phyloP scores from a whole-genome alignment of 2,797 vertebrate genomes.

The Kryptopterus vitreolus region DNA sequence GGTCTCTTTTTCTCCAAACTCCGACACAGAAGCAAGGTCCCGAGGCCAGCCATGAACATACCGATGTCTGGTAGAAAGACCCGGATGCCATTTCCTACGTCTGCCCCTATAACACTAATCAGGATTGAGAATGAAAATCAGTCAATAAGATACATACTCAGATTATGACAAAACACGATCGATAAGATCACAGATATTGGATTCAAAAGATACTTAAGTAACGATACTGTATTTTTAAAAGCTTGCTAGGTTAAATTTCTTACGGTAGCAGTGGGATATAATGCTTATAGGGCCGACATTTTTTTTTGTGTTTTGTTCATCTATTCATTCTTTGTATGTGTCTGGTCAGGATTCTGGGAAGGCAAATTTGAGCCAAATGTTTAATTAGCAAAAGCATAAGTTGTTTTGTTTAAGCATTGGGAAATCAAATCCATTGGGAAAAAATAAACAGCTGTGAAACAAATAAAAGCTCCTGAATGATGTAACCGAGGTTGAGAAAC shows the following conservation, averaged over 20 bases:
- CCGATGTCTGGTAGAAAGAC: slow-evolving; percentile 95
- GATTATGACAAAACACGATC: no score
- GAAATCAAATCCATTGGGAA: no score
- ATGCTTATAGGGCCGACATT: not conserved
- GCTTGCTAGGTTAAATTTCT: not conserved
- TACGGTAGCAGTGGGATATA: not conserved
- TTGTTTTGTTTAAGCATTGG: not conserved
- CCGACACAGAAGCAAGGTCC: slow-evolving; percentile 92
- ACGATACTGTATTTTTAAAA: not conserved
- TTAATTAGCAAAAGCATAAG: no score
- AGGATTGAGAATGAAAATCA: not conserved
- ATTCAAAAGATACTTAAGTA: not conserved
- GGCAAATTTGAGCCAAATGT: not conserved
- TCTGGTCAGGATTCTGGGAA: not conserved
- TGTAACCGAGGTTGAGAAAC: no score
- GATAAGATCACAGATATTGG: no score
- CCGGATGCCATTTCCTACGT: slow-evolving; percentile 92
- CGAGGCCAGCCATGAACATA: slow-evolving; percentile 89
- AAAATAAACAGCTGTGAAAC: not conserved
- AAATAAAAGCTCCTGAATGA: no score
- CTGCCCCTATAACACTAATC: slow-evolving; percentile 87
- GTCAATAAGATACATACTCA: not conserved
- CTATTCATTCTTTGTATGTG: not conserved
- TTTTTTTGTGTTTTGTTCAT: no score
- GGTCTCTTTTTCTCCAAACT: slow-evolving; percentile 85